Conservation (phyloP, 1,140 invertebrate genomes). For the Drosophila azteca region DNA sequence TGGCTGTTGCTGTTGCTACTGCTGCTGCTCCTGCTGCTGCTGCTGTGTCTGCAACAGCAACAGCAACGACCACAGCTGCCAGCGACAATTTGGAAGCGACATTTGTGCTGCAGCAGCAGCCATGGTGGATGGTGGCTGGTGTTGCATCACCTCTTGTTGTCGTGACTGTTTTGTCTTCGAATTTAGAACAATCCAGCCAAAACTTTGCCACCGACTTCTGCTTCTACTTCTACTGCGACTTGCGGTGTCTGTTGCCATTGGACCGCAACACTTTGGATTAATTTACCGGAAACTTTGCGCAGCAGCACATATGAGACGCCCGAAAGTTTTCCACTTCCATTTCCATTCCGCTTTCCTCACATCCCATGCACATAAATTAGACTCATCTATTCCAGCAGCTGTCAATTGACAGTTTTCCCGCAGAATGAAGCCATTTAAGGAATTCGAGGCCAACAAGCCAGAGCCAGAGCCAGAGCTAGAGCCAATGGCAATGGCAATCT, state of each 20-base stretch:
- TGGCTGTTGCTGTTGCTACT: slow-evolving; percentile 8
- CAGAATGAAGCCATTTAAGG: slow-evolving; percentile 73
- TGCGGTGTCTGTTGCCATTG: slow-evolving; percentile 39
- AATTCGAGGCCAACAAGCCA: slow-evolving; percentile 42
- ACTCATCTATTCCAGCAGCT: slow-evolving; percentile 53
- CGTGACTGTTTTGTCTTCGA: slow-evolving; percentile 56
- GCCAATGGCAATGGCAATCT: slow-evolving; percentile 49
- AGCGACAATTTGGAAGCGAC: slow-evolving; percentile 49
- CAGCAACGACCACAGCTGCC: slow-evolving; percentile 57
- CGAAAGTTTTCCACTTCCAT: slow-evolving; percentile 55
- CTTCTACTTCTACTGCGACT: not conserved
- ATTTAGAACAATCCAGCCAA: slow-evolving; percentile 53
- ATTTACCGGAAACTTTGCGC: slow-evolving; percentile 72
- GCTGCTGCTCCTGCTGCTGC: slow-evolving; percentile 3
- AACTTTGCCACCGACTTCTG: slow-evolving; percentile 58
- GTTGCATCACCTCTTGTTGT: slow-evolving; percentile 14
- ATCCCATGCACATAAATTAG: slow-evolving; percentile 54
- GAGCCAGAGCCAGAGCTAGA: slow-evolving; percentile 17
- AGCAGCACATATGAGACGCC: slow-evolving; percentile 11
- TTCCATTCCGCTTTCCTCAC: slow-evolving; percentile 50
- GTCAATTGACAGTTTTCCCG: slow-evolving; percentile 70
- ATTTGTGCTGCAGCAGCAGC: slow-evolving; percentile 39
- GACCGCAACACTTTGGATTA: slow-evolving; percentile 70
- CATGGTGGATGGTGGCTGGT: too few relatives aligned
- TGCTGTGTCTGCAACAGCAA: slow-evolving; percentile 19